Conservation (phyloP, 2,888 invertebrate genomes). For the Tortricodes alternella region DNA sequence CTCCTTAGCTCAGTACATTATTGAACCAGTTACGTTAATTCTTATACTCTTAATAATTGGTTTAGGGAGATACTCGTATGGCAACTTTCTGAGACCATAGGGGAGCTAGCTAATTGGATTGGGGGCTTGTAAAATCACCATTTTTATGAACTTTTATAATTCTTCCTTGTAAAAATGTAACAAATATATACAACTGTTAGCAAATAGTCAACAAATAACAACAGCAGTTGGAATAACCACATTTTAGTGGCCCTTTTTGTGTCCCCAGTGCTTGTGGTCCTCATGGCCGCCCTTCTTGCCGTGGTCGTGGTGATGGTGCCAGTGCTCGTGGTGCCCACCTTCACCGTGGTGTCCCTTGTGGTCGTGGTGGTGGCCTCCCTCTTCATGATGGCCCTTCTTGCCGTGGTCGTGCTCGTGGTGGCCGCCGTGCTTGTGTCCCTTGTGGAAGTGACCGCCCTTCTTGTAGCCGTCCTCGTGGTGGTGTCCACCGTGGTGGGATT, state of each 20-base stretch:
- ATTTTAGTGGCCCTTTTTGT: slow-evolving; percentile 77
- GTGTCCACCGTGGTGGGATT: slow-evolving; percentile 89
- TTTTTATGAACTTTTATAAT: slow-evolving; percentile 28
- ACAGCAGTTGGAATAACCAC: slow-evolving; percentile 38
- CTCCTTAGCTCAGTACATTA: too few relatives aligned
- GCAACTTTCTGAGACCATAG: too few relatives aligned
- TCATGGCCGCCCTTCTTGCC: slow-evolving; percentile 91
- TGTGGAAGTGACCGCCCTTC: slow-evolving; percentile 91
- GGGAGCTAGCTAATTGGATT: not conserved
- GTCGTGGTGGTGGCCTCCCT: slow-evolving; percentile 90
- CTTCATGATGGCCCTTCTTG: slow-evolving; percentile 89
- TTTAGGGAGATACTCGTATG: too few relatives aligned
- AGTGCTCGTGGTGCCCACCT: slow-evolving; percentile 89
- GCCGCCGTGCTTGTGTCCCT: slow-evolving; percentile 89
- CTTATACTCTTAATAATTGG: too few relatives aligned
- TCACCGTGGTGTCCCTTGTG: slow-evolving; percentile 90
- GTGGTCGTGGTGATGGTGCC: slow-evolving; percentile 87
- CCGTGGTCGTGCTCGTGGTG: slow-evolving; percentile 90
- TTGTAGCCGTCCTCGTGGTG: slow-evolving; percentile 90
- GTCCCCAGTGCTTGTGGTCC: slow-evolving; percentile 90
- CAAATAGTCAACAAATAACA: slow-evolving; percentile 61
- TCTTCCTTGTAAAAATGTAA: slow-evolving; percentile 50
- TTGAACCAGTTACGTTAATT: too few relatives aligned
- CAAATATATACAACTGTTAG: slow-evolving; percentile 47
- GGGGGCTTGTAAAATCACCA: slow-evolving; percentile 3